Base-by-base conservation (phyloP, 2,797 vertebrate genomes). In the Huso huso region DNA sequence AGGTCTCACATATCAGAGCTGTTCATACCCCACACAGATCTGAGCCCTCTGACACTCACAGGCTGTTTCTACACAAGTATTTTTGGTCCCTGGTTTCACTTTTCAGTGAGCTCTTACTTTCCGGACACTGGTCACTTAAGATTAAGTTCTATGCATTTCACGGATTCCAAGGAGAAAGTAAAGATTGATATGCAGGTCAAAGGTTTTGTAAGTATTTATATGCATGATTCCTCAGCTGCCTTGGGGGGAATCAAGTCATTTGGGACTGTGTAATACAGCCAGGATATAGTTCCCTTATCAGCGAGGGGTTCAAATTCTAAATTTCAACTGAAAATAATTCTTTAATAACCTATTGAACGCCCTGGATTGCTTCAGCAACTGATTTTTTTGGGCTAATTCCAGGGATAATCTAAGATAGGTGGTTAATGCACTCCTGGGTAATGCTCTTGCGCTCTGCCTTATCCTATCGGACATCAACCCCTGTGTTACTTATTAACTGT, bases 41-140 rank as follows among this genome's bases (percentile, higher is more conserved):
- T 55, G 52, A 82, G 79, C 84, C 82, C 84, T 77, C 78, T 66
- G 48, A 76, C 70, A 80, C 87, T 83, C 11, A 48, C 61, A 23
- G 9, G 52, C 11, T 12, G 84, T 84, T 55, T 55, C 84, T 70
- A 53, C 82, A 81, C 77, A 69, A 76, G 74, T 86, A 86, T 83
- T 82, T 88, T 81, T 81, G 78, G 77, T 74, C 77, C 78, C 79
- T 85, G 80, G 78, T 87, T 88, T 83, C 83, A 76, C 83, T 87
- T 87, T 88, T 87, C 86, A 87, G 83, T 82, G 79, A 81, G 79
- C 79, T 84, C 86, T 90, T 81, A 62, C 77, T 90, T 91, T 86
- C 89, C 85, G 72, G 77, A 68, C 69, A 77, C 77, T 70, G 78
- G 77, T 74, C 79, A 74, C 74, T 71, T 66, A 77, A 74, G 77